Evolutionary conservation across 2,797 vertebrate species (phyloP).

Genomic region (Hippoglossus hippoglossus): DNA sequence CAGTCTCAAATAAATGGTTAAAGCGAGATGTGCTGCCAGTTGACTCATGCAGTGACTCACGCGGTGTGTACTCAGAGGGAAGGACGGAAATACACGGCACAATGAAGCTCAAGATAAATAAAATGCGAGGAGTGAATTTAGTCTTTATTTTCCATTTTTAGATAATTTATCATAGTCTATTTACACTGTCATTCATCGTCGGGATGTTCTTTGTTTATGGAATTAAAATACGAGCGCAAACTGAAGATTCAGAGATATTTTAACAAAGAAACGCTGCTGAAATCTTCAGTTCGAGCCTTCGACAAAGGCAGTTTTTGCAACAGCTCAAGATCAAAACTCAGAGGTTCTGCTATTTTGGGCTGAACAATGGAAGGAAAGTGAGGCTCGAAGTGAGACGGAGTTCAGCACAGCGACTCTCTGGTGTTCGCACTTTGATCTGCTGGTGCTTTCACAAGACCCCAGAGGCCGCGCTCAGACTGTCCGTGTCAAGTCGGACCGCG

Average conservation of each 20-base stretch:
- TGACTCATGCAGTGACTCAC: conserved; percentile 66
- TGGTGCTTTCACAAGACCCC: conserved; percentile 41
- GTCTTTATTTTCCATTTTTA: conserved; percentile 6
- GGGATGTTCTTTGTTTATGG: neutral
- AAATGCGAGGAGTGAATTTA: neutral
- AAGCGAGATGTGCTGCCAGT: conserved; percentile 37
- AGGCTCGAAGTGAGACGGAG: conserved; percentile 35
- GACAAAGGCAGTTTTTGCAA: no score
- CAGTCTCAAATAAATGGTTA: conserved; percentile 36
- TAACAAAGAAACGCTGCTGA: neutral
- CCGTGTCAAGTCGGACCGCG: conserved; percentile 15
- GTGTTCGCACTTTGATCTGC: conserved; percentile 64
- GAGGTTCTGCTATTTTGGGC: conserved; percentile 26
- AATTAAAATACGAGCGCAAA: neutral
- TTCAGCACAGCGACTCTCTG: conserved; percentile 36
- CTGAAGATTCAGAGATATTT: neutral
- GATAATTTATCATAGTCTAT: neutral
- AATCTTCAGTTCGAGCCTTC: neutral
- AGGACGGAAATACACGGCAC: conserved; percentile 37
- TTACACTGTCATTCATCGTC: no score
- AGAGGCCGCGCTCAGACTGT: conserved; percentile 24
- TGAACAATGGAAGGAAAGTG: conserved; percentile 38
- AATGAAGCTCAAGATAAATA: neutral
- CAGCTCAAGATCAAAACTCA: conserved; percentile 30
- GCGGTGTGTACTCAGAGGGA: conserved; percentile 21